Percentiles rank a stretch among this genome's conserved stretches.
phyloP scores from a whole-genome alignment of 2,113 vertebrate species.

The Zapornia atra region DNA sequence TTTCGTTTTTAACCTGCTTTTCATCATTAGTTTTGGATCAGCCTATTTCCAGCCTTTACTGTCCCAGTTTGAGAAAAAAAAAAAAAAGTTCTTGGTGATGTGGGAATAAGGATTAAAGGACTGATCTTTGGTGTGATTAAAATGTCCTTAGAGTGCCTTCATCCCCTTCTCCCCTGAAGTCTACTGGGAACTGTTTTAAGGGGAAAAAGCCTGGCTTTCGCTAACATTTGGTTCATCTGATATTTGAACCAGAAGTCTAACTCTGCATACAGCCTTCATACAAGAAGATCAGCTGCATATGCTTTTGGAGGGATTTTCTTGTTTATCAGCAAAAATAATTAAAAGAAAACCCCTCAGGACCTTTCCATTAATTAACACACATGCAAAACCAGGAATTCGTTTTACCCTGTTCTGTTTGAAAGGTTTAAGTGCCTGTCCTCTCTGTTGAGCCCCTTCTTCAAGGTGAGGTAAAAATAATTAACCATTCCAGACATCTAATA shows the following conservation, averaged over 20 bases:
- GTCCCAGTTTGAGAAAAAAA: neutral
- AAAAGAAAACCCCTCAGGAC: neutral
- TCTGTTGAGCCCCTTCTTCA: neutral
- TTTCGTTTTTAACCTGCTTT: slow-evolving; percentile 22
- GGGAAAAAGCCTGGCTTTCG: neutral
- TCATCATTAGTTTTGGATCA: neutral
- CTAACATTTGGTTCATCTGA: neutral
- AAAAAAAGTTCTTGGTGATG: neutral
- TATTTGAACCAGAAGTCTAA: neutral
- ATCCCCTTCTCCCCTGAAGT: neutral
- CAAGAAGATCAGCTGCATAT: neutral
- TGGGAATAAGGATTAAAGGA: slow-evolving; percentile 30
- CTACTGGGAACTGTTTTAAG: neutral
- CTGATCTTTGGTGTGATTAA: slow-evolving; percentile 29
- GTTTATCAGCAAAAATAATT: slow-evolving; percentile 16
- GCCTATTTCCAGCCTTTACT: neutral
- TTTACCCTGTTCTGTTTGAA: neutral
- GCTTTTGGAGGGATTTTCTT: neutral
- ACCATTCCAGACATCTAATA: neutral
- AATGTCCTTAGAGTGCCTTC: slow-evolving; percentile 8
- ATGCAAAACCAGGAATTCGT: neutral
- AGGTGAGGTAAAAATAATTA: slow-evolving; percentile 46
- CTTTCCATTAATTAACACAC: neutral
- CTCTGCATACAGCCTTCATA: neutral
- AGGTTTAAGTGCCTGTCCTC: neutral